Evolutionary conservation across 2,113 vertebrate genomes (phyloP), one percentile per base, ranked within the genome.

Genomic region (Solea senegalensis): DNA sequence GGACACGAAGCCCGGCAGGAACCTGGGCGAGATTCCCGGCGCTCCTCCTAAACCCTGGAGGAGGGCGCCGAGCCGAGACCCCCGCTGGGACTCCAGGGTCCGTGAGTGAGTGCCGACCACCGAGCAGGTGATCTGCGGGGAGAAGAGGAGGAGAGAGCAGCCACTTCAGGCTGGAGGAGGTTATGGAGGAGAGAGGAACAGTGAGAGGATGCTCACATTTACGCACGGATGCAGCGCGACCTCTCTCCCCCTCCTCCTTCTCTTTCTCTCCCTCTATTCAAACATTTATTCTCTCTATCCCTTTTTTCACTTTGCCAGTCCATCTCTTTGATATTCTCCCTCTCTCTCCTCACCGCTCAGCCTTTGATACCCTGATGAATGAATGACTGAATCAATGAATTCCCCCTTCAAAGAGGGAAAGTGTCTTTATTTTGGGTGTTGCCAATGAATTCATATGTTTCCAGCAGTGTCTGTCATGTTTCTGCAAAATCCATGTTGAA

Each of bases 51-150:
- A 59, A 8, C 91, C 91, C 76, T 91, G 90, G 56, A 92, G 86
- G 88, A 92, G 91, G 89, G 87, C 80, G 82, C 90, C 86, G 58
- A 92, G 84, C 12, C 91, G 89, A 83, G 89, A 85, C 59, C 78
- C 69, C 43, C 86, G 1, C 21, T 21, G 84, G 65, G 89, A 86
- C 90, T 92, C 91, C 91, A 92, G 80, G 86, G 84, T 91, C 72
- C 72, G 12, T 54, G 41, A 9, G 12, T 54, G 69, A 15, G 13
- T 63, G 11, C n/a, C 56, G 73, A 84, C 65, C 80, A 82, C 88
- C 84, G 65, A 46, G 66, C 62, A 59, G 79, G 72, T 77, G 84
- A 81, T 80, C 70, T 55, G 28, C 45, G 45, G 7, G 45, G 45
- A 2, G 69, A 7, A 10, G 46, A 72, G 64, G 70, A 55, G 59